These are phyloP conservation scores for Leptonema lineaticorne DNA, from an alignment of 1,140 invertebrate species.

Conservation along the genomic window DNA sequence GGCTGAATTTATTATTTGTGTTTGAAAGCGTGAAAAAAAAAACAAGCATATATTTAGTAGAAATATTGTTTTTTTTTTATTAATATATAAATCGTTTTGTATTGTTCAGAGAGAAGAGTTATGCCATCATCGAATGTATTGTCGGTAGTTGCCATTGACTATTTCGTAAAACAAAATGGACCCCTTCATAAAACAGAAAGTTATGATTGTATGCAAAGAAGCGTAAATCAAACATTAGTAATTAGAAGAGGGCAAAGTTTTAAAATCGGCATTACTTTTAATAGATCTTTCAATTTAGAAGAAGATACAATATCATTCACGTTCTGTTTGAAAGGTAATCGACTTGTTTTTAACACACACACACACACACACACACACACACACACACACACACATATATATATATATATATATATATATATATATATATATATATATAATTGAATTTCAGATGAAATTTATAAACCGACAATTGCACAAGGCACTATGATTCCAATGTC, in stretches of 20 bases:
- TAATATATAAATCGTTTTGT: no score
- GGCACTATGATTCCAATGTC: no score
- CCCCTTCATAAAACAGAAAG: conserved; percentile 72
- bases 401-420: no score
- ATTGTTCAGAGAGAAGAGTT: no score
- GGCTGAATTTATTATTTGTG: no score
- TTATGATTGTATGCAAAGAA: conserved; percentile 71
- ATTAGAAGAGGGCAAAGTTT: conserved; percentile 82
- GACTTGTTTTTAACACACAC: no score
- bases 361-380: no score
- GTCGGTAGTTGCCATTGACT: conserved; percentile 63
- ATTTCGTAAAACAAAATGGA: conserved; percentile 71
- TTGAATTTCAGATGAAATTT: conserved; percentile 65
- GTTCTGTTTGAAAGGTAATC: conserved; percentile 72
- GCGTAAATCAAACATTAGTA: conserved; percentile 67
- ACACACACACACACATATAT: no score
- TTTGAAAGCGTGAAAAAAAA: no score
- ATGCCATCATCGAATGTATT: no score
- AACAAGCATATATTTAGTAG: no score
- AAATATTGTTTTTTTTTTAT: no score
- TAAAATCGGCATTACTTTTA: conserved; percentile 69
- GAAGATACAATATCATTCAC: conserved; percentile 84
- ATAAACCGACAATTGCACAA: conserved; percentile 75
- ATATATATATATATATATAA: not conserved
- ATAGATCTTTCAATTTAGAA: conserved; percentile 68